A percentile compares a stretch with the other conserved stretches of the same genome.
Conservation (phyloP, 2,888 invertebrate species). For the Chrysolina oricalcia region DNA sequence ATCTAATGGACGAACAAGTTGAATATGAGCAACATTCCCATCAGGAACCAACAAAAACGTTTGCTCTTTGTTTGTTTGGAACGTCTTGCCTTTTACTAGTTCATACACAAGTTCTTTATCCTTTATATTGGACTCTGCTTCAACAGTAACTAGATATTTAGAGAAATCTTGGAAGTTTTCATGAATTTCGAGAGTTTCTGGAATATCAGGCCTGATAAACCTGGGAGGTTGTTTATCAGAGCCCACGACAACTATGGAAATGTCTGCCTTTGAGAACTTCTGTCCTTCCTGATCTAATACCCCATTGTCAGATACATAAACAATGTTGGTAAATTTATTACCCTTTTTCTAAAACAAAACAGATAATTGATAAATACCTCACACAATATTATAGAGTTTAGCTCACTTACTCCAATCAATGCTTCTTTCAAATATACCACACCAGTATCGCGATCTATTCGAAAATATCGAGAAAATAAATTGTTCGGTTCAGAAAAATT, state of each 20-base stretch:
- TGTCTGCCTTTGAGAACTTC: constrained; percentile 81
- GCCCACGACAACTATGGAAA: constrained; percentile 89
- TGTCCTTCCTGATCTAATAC: constrained; percentile 76
- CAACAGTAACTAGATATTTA: constrained; percentile 73
- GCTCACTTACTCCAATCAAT: constrained; percentile 60
- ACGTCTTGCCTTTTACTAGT: constrained; percentile 86
- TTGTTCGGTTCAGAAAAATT: constrained; percentile 73
- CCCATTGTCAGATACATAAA: constrained; percentile 87
- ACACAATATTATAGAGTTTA: background rate
- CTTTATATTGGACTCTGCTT: constrained; percentile 85
- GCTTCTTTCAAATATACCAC: constrained; percentile 76
- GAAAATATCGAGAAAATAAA: constrained; percentile 80
- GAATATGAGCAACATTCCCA: constrained; percentile 82
- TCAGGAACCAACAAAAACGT: constrained; percentile 80
- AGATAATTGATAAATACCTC: constrained; percentile 33
- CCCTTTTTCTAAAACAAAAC: constrained; percentile 74
- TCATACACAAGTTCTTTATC: constrained; percentile 86
- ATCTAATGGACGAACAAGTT: constrained; percentile 85
- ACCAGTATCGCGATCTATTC: constrained; percentile 87
- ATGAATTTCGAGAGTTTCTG: constrained; percentile 75
- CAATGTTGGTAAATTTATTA: constrained; percentile 81
- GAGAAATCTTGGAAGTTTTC: constrained; percentile 85
- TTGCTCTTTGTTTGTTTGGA: constrained; percentile 88
- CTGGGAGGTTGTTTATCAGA: constrained; percentile 90
- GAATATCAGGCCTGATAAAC: constrained; percentile 78